Conservation (phyloP, 2,888 invertebrate genomes). For the Amiota communis region DNA sequence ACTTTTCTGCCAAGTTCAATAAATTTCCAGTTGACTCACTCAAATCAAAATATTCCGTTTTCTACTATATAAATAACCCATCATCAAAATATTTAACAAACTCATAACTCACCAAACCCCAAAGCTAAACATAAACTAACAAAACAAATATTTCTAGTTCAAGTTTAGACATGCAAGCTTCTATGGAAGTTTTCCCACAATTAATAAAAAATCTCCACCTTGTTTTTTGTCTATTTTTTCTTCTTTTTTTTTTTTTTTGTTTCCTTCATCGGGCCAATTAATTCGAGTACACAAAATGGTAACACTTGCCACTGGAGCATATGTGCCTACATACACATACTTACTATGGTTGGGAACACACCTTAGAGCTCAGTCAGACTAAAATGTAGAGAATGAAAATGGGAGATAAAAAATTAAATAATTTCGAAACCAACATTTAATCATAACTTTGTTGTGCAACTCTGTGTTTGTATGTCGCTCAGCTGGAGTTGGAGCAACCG, state of each 20-base stretch:
- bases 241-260: background rate
- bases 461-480: constrained; percentile 46
- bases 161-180: background rate
- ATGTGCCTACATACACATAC: background rate
- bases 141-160: background rate
- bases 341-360: background rate
- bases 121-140: background rate
- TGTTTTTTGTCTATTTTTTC: background rate
- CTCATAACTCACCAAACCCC: background rate
- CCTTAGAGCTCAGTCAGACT: constrained; percentile 22
- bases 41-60: no score
- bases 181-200: constrained; percentile 23
- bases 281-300: constrained; percentile 54
- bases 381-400: constrained; percentile 23
- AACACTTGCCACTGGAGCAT: constrained; percentile 61
- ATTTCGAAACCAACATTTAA: constrained; percentile 42
- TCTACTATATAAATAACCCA: background rate
- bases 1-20: no score
- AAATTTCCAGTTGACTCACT: no score
- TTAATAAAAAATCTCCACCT: constrained; percentile 26
- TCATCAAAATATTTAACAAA: constrained; percentile 19
- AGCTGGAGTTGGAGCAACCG: constrained; percentile 35
- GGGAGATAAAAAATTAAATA: background rate
- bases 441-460: constrained; percentile 60
- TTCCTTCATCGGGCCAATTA: constrained; percentile 50